Evolutionary conservation across 2,797 vertebrate species (phyloP).

Genomic region (Phoxinus dragarum): DNA sequence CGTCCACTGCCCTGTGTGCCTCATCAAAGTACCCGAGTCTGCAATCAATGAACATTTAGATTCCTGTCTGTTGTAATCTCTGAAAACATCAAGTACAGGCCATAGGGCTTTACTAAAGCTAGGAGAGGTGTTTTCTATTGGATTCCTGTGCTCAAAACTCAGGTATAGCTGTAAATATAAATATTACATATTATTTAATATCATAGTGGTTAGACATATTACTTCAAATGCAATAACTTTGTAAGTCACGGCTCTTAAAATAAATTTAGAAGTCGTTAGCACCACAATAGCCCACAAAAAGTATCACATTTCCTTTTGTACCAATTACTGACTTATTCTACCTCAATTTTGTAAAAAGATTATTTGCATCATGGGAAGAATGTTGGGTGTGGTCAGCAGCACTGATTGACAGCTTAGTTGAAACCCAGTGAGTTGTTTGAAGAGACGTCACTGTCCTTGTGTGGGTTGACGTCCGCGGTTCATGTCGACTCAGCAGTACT

Average conservation of each 20-base stretch:
- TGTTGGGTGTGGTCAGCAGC: neutral
- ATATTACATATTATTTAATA: neutral
- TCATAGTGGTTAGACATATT: neutral
- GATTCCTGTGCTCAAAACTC: neutral
- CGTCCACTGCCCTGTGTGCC: constrained; percentile 91
- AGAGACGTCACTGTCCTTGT: constrained; percentile 11
- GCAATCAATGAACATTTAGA: constrained; percentile 93
- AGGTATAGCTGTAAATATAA: neutral
- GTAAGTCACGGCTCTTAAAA: neutral
- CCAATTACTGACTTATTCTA: neutral
- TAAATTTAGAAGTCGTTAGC: neutral
- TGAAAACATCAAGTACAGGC: neutral
- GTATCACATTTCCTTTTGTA: neutral
- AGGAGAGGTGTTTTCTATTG: neutral
- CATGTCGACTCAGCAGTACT: constrained; percentile 11
- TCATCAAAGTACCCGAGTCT: constrained; percentile 76
- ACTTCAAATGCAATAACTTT: neutral
- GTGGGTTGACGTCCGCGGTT: neutral
- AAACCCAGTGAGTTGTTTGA: neutral
- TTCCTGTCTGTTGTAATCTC: constrained; percentile 79
- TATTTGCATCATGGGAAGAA: neutral
- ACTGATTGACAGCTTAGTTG: constrained; percentile 19
- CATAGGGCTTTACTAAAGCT: neutral
- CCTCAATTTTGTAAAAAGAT: neutral
- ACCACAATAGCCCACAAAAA: neutral